These are phyloP conservation scores for Charadrius vociferus DNA, from an alignment of 2,113 vertebrate genomes.

Conservation along the genomic window DNA sequence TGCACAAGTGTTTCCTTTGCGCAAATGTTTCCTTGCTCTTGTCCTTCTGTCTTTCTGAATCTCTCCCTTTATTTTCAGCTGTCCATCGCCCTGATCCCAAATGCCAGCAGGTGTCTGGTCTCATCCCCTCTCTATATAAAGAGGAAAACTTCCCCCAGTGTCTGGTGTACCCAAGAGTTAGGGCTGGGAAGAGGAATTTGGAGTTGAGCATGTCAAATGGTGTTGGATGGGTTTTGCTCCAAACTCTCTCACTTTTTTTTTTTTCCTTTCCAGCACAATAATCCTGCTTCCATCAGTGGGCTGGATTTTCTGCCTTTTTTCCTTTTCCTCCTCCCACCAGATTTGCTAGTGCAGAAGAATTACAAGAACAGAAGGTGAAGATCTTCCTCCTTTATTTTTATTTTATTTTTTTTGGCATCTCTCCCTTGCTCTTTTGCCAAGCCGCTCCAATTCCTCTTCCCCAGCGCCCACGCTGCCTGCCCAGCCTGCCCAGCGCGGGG, in stretches of 20 bases:
- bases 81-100: background rate
- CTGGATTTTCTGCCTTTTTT: slow-evolving; percentile 25
- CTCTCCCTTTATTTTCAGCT: background rate
- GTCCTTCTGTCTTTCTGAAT: background rate
- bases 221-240: background rate
- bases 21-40: background rate
- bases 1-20: background rate
- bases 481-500: background rate
- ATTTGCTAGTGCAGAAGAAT: slow-evolving; percentile 31
- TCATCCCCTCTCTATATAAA: background rate
- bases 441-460: background rate
- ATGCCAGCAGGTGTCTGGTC: background rate
- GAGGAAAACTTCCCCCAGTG: background rate
- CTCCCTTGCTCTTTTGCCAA: slow-evolving; percentile 31
- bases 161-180: background rate
- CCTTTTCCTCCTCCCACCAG: slow-evolving; percentile 51
- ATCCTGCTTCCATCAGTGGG: background rate
- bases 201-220: background rate
- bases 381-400: slow-evolving; percentile 20
- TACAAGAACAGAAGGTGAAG: slow-evolving; percentile 64
- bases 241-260: background rate
- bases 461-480: background rate
- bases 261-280: background rate
- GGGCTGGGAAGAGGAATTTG: background rate
- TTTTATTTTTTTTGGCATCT: slow-evolving; percentile 24